Evolutionary conservation across 2,113 vertebrate species (phyloP).

Genomic region (Scophthalmus maximus): DNA sequence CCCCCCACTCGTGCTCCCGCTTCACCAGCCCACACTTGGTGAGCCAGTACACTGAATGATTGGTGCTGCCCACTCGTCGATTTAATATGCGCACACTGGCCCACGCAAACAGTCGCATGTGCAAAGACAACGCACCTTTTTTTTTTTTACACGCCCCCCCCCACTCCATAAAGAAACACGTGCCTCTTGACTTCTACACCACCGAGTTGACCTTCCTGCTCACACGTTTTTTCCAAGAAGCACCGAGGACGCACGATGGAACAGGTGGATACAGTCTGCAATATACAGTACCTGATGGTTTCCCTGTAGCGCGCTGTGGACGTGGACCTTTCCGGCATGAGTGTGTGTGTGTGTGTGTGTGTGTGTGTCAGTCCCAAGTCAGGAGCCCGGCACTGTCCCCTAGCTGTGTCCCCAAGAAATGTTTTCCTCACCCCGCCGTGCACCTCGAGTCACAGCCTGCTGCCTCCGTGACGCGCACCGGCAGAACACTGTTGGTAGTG

Average conservation of each 20-base stretch:
- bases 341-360: background rate
- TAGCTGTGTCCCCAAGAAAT: conserved; percentile 66
- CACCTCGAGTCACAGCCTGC: conserved; percentile 52
- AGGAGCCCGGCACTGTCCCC: conserved; percentile 50
- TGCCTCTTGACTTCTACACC: conserved; percentile 46
- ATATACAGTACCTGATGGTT: conserved; percentile 66
- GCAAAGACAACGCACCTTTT: conserved; percentile 27
- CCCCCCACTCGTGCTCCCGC: background rate
- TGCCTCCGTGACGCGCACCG: conserved; percentile 62
- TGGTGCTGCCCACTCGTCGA: conserved; percentile 71
- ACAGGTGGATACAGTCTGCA: conserved; percentile 36
- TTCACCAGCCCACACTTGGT: conserved; percentile 40
- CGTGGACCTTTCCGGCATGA: conserved; percentile 25
- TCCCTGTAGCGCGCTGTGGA: conserved; percentile 32
- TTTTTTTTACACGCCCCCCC: background rate
- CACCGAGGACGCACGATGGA: background rate
- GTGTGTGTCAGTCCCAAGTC: conserved; percentile 34
- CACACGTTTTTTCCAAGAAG: conserved; percentile 20
- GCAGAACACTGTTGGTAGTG: conserved; percentile 25
- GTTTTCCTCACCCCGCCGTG: conserved; percentile 50
- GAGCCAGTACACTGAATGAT: conserved; percentile 46
- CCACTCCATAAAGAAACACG: conserved; percentile 52
- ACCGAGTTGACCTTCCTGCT: conserved; percentile 20
- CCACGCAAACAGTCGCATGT: conserved; percentile 67
- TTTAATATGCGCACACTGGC: conserved; percentile 74